A percentile compares a stretch with the other conserved stretches of the same genome.
Conservation (phyloP, 2,113 vertebrate species). For the Octodon degus region DNA sequence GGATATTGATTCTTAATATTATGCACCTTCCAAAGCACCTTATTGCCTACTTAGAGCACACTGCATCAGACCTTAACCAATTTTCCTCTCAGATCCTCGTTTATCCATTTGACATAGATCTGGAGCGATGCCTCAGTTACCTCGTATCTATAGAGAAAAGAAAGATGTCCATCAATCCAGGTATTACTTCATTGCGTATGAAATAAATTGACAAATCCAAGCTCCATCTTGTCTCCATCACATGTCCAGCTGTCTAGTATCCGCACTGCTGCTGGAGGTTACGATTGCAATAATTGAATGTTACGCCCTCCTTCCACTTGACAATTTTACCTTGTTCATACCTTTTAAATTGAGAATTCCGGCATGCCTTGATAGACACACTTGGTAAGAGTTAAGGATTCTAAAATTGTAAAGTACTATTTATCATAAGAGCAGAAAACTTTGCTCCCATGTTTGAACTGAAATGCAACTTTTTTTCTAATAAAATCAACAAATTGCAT, state of each 20-base stretch:
- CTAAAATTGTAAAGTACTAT: not conserved
- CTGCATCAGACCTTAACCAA: not conserved
- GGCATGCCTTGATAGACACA: not conserved
- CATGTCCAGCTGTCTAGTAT: not conserved
- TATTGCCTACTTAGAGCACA: not conserved
- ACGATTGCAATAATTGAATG: not conserved
- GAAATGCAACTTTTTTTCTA: not conserved
- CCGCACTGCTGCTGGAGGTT: not conserved
- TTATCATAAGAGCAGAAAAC: not conserved
- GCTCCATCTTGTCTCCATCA: not conserved
- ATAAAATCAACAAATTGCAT: not conserved
- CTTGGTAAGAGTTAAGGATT: not conserved
- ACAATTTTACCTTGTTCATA: not conserved
- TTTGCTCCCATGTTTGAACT: not conserved
- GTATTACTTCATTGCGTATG: not conserved
- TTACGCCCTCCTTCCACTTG: not conserved
- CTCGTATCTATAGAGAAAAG: not conserved
- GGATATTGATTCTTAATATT: not conserved
- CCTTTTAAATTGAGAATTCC: not conserved
- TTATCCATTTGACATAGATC: not conserved
- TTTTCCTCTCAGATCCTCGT: not conserved
- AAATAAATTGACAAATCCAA: not conserved
- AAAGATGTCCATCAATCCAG: not conserved
- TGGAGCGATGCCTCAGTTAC: not conserved
- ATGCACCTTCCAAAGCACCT: not conserved